Percentiles rank a stretch among this genome's conserved stretches.
phyloP scores from a whole-genome alignment of 2,113 vertebrate genomes.

The Phrynocephalus versicolor region DNA sequence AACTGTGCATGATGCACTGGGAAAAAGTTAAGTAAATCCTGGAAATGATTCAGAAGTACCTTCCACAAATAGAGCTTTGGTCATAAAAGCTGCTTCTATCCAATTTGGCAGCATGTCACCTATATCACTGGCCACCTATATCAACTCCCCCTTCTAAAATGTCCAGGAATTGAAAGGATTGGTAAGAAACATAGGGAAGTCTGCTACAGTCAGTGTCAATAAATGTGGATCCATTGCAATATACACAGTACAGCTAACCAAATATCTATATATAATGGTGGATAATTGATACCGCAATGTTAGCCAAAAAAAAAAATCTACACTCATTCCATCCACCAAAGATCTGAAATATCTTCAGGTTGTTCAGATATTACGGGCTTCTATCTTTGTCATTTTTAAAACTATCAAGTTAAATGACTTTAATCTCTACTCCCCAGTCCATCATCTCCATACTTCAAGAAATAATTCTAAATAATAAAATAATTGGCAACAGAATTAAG shows the following conservation, averaged over 20 bases:
- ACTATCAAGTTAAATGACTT: constrained; percentile 2
- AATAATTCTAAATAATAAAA: constrained; percentile 20
- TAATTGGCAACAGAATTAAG: constrained; percentile 38
- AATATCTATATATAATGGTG: background rate
- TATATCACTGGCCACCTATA: background rate
- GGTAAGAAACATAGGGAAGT: background rate
- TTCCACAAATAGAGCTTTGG: background rate
- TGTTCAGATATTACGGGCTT: background rate
- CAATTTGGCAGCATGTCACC: background rate
- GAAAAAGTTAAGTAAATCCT: background rate
- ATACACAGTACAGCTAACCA: background rate
- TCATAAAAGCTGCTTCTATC: background rate
- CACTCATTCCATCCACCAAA: background rate
- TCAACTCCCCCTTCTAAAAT: too few species aligned
- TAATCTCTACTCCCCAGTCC: background rate
- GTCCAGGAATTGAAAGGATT: too few species aligned
- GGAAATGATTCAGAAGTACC: background rate
- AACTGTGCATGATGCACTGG: background rate
- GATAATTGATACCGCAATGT: background rate
- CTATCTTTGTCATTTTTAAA: background rate
- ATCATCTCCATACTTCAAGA: background rate
- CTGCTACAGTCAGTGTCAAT: background rate
- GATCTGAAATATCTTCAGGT: background rate
- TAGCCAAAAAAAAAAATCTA: background rate
- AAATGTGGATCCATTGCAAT: background rate